phyloP scores from a whole-genome alignment of 2,888 invertebrate genomes.

The Diaphora mendica region DNA sequence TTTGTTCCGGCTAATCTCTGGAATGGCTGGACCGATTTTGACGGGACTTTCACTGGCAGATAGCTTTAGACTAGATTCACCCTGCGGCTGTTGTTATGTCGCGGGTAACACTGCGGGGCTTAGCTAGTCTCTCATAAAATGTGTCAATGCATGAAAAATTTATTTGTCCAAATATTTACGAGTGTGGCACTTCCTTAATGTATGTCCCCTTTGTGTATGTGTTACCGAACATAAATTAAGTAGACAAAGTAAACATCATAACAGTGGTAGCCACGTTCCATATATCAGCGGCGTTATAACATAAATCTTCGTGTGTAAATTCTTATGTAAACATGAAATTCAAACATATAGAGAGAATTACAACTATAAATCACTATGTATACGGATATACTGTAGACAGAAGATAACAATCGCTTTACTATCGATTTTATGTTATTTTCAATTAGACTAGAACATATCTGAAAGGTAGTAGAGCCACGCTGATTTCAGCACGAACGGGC shows the following conservation, averaged over 20 bases:
- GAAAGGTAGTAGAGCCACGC: no score
- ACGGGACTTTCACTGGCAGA: no score
- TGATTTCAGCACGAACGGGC: no score
- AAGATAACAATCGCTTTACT: neutral
- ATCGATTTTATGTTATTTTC: neutral
- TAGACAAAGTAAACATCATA: neutral
- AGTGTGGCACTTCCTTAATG: neutral
- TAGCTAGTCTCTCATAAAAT: no score
- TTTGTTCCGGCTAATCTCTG: no score
- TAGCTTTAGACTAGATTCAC: no score
- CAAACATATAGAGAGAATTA: constrained; percentile 8
- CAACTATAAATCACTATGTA: neutral
- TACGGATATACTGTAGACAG: neutral
- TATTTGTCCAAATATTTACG: neutral
- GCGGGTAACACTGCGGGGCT: no score
- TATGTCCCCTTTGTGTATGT: neutral
- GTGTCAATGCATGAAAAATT: neutral
- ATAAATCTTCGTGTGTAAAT: constrained; percentile 28
- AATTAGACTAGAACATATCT: neutral
- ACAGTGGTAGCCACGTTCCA: constrained; percentile 9
- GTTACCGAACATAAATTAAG: neutral
- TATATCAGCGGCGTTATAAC: constrained; percentile 24
- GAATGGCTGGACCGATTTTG: no score
- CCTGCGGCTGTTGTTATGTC: no score
- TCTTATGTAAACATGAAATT: constrained; percentile 22